Evolutionary conservation across 2,888 invertebrate species (phyloP).

Genomic region (Oxystoma pomonae): DNA sequence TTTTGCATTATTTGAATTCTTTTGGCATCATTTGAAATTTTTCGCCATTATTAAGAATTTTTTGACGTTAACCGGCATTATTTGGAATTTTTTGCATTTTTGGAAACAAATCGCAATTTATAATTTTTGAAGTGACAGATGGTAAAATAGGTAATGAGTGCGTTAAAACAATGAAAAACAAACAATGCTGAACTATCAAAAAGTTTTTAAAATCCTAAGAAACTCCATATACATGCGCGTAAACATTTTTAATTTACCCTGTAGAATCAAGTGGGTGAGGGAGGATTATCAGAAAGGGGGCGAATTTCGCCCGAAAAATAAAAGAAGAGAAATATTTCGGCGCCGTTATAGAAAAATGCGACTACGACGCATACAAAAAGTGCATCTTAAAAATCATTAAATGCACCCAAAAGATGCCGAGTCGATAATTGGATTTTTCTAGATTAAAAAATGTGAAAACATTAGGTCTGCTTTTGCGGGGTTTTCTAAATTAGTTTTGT

Average conservation of each 20-base stretch:
- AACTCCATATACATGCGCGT: too few species aligned
- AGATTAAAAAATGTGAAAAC: not conserved
- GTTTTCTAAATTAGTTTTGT: not conserved
- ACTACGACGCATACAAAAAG: constrained; percentile 47
- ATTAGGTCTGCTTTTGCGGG: not conserved
- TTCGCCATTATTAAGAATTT: too few species aligned
- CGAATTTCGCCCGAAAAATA: constrained; percentile 38
- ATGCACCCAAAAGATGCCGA: constrained; percentile 26
- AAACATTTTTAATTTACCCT: not conserved
- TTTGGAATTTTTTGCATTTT: too few species aligned
- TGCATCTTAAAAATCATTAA: constrained; percentile 52
- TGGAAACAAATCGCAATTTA: too few species aligned
- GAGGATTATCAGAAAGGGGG: constrained; percentile 29
- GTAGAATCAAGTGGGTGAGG: constrained; percentile 10
- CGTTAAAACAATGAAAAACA: too few species aligned
- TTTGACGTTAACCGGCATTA: too few species aligned
- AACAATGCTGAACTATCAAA: too few species aligned
- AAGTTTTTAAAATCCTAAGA: too few species aligned
- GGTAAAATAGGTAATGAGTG: too few species aligned
- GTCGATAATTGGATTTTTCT: constrained; percentile 1
- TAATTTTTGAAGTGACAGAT: too few species aligned
- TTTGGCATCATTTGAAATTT: too few species aligned
- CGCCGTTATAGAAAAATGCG: constrained; percentile 45
- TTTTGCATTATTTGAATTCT: too few species aligned
- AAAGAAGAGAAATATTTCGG: constrained; percentile 41